Conservation (phyloP, 1,140 invertebrate species). For the Nephotettix cincticeps region DNA sequence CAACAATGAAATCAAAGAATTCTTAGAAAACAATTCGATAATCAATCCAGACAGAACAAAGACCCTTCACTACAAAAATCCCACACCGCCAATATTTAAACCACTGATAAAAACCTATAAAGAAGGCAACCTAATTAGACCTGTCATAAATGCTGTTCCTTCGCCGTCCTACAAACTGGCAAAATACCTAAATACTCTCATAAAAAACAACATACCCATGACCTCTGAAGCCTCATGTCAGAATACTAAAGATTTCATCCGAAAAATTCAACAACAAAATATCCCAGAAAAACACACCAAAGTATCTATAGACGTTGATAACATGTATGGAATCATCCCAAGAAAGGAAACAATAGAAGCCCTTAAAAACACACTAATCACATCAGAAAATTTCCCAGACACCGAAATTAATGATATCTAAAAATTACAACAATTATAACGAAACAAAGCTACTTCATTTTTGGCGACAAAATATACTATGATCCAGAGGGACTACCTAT, state of each 20-base stretch:
- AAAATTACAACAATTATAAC: background rate
- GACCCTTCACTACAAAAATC: background rate
- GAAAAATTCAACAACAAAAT: background rate
- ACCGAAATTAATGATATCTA: background rate
- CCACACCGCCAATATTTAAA: background rate
- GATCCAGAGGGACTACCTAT: background rate
- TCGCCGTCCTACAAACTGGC: background rate
- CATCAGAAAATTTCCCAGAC: background rate
- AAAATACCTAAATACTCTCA: background rate
- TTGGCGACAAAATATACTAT: background rate
- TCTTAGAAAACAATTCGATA: background rate
- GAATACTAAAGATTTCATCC: background rate
- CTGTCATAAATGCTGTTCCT: background rate
- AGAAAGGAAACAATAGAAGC: background rate
- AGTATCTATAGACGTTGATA: background rate
- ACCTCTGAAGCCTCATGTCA: background rate
- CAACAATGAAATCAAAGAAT: slow-evolving; percentile 1
- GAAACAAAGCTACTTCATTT: background rate
- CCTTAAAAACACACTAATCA: background rate
- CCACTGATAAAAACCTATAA: background rate
- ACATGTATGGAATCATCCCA: background rate
- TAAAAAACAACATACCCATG: background rate
- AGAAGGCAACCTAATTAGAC: background rate
- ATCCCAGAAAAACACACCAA: background rate
- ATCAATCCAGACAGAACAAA: background rate